A percentile compares a stretch with the other conserved stretches of the same genome.
phyloP scores from a whole-genome alignment of 1,140 invertebrate genomes.

The Pollicipes pollicipes region DNA sequence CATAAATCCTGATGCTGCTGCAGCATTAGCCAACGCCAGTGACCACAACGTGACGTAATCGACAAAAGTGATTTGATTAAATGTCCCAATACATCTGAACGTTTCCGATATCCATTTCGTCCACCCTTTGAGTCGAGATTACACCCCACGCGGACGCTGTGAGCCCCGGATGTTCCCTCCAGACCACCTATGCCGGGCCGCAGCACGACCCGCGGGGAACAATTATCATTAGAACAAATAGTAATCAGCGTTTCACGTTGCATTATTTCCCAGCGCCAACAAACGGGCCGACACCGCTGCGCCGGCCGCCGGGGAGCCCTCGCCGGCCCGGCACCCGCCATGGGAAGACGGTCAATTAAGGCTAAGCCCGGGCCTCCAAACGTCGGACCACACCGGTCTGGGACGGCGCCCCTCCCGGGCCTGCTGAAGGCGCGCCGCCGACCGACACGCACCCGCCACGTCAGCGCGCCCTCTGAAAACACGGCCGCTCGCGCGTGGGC shows the following conservation, averaged over 20 bases:
- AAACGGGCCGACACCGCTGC: neutral
- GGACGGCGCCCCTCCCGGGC: too few species aligned
- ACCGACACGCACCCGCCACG: neutral
- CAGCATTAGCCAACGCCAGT: too few species aligned
- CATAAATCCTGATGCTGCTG: too few species aligned
- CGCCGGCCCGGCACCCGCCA: too few species aligned
- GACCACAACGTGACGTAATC: neutral
- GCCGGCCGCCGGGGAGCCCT: too few species aligned
- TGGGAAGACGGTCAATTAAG: neutral
- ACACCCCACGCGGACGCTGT: neutral
- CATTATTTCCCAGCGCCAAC: neutral
- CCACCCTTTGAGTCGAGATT: neutral
- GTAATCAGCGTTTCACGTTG: neutral
- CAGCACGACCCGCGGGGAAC: neutral
- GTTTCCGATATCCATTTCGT: neutral
- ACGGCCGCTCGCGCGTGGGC: neutral
- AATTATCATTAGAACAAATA: conserved; percentile 1
- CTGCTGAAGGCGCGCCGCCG: neutral
- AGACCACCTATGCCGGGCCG: neutral
- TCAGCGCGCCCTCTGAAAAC: neutral
- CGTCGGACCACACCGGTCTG: neutral
- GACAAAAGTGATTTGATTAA: neutral
- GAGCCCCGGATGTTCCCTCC: neutral
- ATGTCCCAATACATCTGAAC: neutral
- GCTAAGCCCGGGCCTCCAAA: too few species aligned